Conservation (phyloP, 2,113 vertebrate genomes). For the Nibea coibor region DNA sequence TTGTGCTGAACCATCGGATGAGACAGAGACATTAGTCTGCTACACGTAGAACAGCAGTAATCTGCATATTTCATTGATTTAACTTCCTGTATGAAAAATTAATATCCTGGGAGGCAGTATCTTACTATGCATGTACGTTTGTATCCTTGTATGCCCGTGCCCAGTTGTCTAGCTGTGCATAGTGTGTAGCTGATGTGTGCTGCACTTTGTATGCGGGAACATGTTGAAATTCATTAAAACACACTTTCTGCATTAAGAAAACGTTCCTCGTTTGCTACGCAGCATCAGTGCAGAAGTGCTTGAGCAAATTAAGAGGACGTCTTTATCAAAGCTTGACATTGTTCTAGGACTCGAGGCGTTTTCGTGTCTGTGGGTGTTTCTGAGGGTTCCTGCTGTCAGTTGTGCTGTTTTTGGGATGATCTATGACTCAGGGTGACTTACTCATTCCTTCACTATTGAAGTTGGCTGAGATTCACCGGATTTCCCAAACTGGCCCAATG, state of each 20-base stretch:
- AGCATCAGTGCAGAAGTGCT: background rate
- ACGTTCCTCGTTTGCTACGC: slow-evolving; percentile 6
- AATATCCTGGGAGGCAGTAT: slow-evolving; percentile 28
- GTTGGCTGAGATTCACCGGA: slow-evolving; percentile 10
- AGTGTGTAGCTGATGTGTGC: slow-evolving; percentile 14
- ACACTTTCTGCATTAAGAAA: slow-evolving; percentile 14
- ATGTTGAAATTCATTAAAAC: slow-evolving; percentile 38
- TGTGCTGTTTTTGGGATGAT: slow-evolving; percentile 35
- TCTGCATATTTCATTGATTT: slow-evolving; percentile 76
- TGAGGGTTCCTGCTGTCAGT: slow-evolving; percentile 29
- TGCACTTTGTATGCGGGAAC: slow-evolving; percentile 13
- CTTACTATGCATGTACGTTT: slow-evolving; percentile 39
- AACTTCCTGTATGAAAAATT: slow-evolving; percentile 74
- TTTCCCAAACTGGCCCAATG: background rate
- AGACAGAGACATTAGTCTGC: slow-evolving; percentile 57
- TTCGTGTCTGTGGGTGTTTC: slow-evolving; percentile 46
- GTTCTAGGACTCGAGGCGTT: slow-evolving; percentile 31
- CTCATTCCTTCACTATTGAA: slow-evolving; percentile 25
- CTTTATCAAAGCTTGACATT: slow-evolving; percentile 41
- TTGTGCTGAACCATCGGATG: slow-evolving; percentile 52
- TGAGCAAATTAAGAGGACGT: slow-evolving; percentile 2
- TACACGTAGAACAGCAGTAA: slow-evolving; percentile 50
- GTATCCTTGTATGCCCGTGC: slow-evolving; percentile 34
- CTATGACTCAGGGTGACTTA: slow-evolving; percentile 36
- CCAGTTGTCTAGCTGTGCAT: slow-evolving; percentile 21